Conservation (phyloP, 1,140 invertebrate genomes). For the Bilobella aurantiaca region DNA sequence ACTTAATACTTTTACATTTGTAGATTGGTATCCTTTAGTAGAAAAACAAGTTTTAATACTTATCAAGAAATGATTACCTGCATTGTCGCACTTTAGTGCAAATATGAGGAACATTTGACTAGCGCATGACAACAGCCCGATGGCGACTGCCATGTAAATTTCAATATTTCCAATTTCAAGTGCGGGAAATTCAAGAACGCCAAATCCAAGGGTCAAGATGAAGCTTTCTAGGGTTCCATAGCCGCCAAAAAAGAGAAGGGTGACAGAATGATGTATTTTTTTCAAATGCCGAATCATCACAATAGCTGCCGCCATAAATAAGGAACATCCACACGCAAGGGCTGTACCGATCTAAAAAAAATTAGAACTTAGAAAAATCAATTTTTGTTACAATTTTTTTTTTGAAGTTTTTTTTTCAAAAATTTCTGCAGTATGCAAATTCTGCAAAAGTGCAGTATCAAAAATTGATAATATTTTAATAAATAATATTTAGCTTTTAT, state of each 20-base stretch:
- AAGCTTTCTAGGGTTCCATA: conserved; percentile 29
- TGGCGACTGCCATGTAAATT: conserved; percentile 21
- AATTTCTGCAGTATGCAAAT: too few relatives aligned
- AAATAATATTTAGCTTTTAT: not conserved
- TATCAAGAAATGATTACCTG: not conserved
- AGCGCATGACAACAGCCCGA: conserved; percentile 24
- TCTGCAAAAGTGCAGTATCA: too few relatives aligned
- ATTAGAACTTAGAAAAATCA: not conserved
- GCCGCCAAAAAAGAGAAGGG: conserved; percentile 28
- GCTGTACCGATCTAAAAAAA: conserved; percentile 29
- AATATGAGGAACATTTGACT: conserved; percentile 34
- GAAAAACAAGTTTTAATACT: too few relatives aligned
- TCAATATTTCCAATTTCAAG: conserved; percentile 14
- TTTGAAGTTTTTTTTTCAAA: too few relatives aligned
- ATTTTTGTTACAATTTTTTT: not conserved
- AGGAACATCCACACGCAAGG: conserved; percentile 23
- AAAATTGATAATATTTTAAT: not conserved
- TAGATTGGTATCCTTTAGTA: too few relatives aligned
- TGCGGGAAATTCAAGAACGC: conserved; percentile 24
- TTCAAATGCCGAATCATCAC: conserved; percentile 34
- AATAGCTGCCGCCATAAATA: conserved; percentile 30
- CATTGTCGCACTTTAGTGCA: conserved; percentile 30
- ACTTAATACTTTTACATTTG: too few relatives aligned
- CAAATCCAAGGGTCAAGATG: conserved; percentile 21
- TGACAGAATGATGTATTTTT: conserved; percentile 31